Evolutionary conservation across 2,888 invertebrate species (phyloP).

Genomic region (Seira ritae): DNA sequence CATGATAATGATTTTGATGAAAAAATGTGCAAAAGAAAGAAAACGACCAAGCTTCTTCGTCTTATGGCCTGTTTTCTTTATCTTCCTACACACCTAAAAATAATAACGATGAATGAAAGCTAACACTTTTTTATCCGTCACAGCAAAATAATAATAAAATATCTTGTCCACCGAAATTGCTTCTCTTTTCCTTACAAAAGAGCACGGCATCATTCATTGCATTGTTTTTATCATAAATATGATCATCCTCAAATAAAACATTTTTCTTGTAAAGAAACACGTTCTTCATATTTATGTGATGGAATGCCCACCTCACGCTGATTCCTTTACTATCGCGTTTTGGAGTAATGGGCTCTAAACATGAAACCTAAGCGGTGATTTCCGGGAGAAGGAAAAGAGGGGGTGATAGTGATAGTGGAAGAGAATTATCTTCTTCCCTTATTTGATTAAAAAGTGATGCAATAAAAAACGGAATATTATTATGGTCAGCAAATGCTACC

Average conservation of each 20-base stretch:
- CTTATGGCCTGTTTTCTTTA: conserved; percentile 7
- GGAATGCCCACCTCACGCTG: conserved; percentile 49
- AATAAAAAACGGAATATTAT: conserved; percentile 45
- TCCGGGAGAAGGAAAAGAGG: conserved; percentile 56
- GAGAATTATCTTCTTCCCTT: conserved; percentile 60
- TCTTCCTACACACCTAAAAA: not conserved
- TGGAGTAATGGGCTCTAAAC: conserved; percentile 57
- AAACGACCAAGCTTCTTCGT: no score
- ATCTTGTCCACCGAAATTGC: not conserved
- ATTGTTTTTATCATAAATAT: conserved; percentile 23
- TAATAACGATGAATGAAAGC: conserved; percentile 20
- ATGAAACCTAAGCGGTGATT: conserved; percentile 63
- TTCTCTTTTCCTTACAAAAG: not conserved
- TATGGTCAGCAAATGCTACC: conserved; percentile 43
- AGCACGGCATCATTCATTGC: conserved; percentile 5
- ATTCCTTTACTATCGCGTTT: conserved; percentile 42
- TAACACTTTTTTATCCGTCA: not conserved
- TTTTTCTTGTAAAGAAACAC: conserved; percentile 10
- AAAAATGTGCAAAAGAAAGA: conserved; percentile 38
- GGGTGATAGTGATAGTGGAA: conserved; percentile 43
- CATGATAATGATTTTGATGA: conserved; percentile 62
- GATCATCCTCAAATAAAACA: conserved; percentile 3
- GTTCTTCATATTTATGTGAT: conserved; percentile 18
- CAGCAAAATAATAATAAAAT: not conserved
- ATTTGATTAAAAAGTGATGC: conserved; percentile 57